phyloP scores from a whole-genome alignment of 2,888 invertebrate species.

The Epinotia bilunana region DNA sequence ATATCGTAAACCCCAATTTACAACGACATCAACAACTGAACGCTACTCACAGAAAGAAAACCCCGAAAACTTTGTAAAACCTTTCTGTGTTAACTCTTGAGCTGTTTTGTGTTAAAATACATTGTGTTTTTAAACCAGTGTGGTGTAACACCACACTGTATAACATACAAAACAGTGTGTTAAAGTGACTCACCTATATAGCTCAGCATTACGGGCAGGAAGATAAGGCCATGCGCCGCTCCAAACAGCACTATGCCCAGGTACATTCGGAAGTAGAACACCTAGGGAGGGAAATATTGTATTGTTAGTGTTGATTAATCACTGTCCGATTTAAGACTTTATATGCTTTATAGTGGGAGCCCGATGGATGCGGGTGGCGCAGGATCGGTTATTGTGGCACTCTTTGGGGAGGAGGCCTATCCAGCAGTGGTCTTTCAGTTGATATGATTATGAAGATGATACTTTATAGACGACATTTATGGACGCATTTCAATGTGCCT shows the following conservation, averaged over 20 bases:
- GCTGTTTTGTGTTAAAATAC: neutral
- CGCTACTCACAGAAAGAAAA: neutral
- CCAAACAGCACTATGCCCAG: conserved; percentile 98
- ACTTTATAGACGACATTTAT: too few relatives aligned
- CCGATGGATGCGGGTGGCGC: too few relatives aligned
- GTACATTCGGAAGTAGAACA: conserved; percentile 99
- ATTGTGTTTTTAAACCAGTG: neutral
- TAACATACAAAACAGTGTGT: neutral
- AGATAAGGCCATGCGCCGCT: conserved; percentile 98
- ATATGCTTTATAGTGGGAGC: too few relatives aligned
- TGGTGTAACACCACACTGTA: neutral
- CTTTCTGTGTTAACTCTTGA: neutral
- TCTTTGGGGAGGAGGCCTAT: too few relatives aligned
- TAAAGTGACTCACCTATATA: conserved; percentile 92
- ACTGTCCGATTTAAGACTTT: too few relatives aligned
- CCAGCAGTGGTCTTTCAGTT: too few relatives aligned
- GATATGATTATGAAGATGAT: too few relatives aligned
- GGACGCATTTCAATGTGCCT: neutral
- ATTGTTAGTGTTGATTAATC: too few relatives aligned
- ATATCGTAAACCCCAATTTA: neutral
- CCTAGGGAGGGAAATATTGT: conserved; percentile 71
- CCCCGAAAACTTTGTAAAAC: neutral
- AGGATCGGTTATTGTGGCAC: too few relatives aligned
- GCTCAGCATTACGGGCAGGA: conserved; percentile 98
- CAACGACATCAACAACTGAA: neutral